Conservation (phyloP, 2,113 vertebrate species). For the Corythoichthys intestinalis region DNA sequence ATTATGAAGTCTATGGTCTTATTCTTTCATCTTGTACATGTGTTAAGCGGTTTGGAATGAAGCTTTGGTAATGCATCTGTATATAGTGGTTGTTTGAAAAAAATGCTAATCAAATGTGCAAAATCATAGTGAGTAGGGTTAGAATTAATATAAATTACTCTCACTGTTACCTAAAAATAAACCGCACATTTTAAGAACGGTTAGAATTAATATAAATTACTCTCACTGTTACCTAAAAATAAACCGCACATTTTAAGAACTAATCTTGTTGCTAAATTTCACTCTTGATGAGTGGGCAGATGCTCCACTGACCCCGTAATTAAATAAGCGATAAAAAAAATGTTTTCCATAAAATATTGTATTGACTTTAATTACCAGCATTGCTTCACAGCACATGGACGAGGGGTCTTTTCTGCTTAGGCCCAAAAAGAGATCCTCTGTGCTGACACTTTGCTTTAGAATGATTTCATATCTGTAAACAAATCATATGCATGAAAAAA, state of each 20-base stretch:
- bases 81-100: background rate
- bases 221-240: background rate
- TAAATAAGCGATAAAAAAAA: too few species aligned
- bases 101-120: background rate
- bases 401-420: constrained; percentile 84
- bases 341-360: too few species aligned
- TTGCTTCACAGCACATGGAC: constrained; percentile 87
- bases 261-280: background rate
- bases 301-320: too few species aligned
- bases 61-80: too few species aligned
- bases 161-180: background rate
- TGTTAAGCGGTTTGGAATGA: too few species aligned
- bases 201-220: background rate
- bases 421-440: constrained; percentile 88
- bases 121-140: background rate
- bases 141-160: background rate
- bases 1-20: too few species aligned
- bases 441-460: constrained; percentile 85
- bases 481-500: constrained; percentile 2
- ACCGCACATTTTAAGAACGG: background rate
- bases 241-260: background rate
- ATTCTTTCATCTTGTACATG: too few species aligned
- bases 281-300: background rate
- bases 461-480: constrained; percentile 81
- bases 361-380: constrained; percentile 76